These are phyloP conservation scores for Sparus aurata DNA, from an alignment of 2,797 vertebrate species.

Conservation along the genomic window DNA sequence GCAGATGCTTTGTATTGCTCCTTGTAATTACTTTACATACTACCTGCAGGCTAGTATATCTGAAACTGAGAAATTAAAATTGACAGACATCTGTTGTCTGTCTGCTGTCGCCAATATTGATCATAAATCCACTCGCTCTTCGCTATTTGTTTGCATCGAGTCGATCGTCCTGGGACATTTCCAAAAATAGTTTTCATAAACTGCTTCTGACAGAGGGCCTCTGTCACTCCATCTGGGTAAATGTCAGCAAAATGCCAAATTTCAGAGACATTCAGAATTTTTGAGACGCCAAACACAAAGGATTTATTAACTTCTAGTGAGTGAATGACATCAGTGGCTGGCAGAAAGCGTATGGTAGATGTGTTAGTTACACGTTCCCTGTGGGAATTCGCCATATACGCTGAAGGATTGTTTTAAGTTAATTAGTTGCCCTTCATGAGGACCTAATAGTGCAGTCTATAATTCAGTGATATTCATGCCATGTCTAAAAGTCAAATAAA, in stretches of 20 bases:
- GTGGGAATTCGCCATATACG: neutral
- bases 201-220: constrained; percentile 29
- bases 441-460: neutral
- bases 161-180: constrained; percentile 46
- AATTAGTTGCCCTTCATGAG: neutral
- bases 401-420: neutral
- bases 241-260: constrained; percentile 70
- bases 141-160: constrained; percentile 57
- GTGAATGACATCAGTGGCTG: constrained; percentile 16
- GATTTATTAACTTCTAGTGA: constrained; percentile 44
- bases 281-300: constrained; percentile 25
- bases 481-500: constrained; percentile 16
- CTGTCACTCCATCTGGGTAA: constrained; percentile 56
- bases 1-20: constrained; percentile 33
- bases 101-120: constrained; percentile 45
- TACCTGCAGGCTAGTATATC: constrained; percentile 28
- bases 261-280: constrained; percentile 36
- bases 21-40: constrained; percentile 37
- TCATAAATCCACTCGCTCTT: constrained; percentile 60
- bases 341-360: neutral
- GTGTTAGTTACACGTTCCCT: neutral
- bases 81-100: constrained; percentile 55
- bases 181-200: constrained; percentile 56
- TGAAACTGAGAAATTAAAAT: constrained; percentile 42
- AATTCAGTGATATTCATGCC: constrained; percentile 1